Evolutionary conservation across 2,797 vertebrate species (phyloP).

Genomic region (Acomys russatus): DNA sequence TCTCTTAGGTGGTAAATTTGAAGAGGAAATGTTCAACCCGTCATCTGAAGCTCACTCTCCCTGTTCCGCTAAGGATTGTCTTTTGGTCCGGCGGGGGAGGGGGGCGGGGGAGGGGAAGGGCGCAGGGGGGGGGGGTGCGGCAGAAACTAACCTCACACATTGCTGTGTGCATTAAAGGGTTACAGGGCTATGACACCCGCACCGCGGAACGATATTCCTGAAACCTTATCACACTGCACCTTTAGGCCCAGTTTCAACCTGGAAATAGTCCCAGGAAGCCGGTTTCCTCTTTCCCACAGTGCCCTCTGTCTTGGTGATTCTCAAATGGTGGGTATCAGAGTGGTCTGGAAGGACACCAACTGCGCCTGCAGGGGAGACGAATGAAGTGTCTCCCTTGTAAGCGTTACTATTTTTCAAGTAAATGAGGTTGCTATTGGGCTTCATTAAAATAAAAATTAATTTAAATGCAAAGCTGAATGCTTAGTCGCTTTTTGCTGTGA

Average conservation of each 20-base stretch:
- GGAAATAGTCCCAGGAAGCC: not conserved
- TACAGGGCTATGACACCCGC: not conserved
- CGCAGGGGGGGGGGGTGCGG: no score
- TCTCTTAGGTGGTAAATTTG: not conserved
- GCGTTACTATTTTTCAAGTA: constrained; percentile 68
- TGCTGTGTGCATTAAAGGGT: not conserved
- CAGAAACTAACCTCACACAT: not conserved
- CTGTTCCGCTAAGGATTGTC: not conserved
- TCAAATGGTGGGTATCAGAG: not conserved
- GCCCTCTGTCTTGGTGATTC: not conserved
- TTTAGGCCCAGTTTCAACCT: not conserved
- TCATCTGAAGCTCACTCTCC: not conserved
- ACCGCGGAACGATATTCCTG: not conserved
- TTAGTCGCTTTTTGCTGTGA: constrained; percentile 33
- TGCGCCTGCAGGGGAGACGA: not conserved
- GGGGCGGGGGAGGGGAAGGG: no score
- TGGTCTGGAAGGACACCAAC: not conserved
- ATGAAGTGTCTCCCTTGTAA: not conserved
- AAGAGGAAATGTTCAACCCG: not conserved
- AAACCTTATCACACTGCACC: not conserved
- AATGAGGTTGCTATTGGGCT: constrained; percentile 67
- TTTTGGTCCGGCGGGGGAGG: not conserved
- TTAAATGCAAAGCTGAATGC: constrained; percentile 41
- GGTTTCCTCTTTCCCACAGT: not conserved
- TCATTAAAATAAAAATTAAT: constrained; percentile 76